phyloP scores from a whole-genome alignment of 2,888 invertebrate genomes.

The Caenorhabditis virilis region DNA sequence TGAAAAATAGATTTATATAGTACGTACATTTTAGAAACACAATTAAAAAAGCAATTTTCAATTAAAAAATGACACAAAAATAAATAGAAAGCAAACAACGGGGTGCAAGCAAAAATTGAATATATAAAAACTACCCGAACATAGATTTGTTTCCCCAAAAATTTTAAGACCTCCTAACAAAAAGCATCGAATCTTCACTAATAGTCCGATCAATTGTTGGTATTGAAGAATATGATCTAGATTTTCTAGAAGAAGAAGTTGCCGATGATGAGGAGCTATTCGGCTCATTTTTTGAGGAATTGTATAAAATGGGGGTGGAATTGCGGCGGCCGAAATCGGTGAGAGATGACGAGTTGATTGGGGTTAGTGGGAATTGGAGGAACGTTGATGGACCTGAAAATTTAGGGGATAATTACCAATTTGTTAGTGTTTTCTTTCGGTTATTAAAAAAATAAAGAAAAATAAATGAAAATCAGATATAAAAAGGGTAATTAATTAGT shows the following conservation, averaged over 20 bases:
- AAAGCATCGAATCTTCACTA: conserved; percentile 46
- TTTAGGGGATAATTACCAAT: not conserved
- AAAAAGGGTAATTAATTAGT: too few relatives aligned
- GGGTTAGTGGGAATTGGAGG: conserved; percentile 23
- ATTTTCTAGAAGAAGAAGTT: conserved; percentile 1
- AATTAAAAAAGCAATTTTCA: too few relatives aligned
- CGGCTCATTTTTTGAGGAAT: not conserved
- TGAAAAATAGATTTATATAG: too few relatives aligned
- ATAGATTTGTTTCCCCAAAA: too few relatives aligned
- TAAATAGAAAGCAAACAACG: too few relatives aligned
- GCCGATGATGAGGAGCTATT: conserved; percentile 21
- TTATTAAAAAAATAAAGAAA: not conserved
- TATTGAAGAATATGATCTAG: conserved; percentile 39
- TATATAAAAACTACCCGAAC: too few relatives aligned
- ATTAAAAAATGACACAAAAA: too few relatives aligned
- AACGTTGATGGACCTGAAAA: conserved; percentile 34
- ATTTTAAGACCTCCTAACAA: conserved; percentile 14
- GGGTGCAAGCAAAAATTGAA: too few relatives aligned
- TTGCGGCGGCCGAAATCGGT: conserved; percentile 13
- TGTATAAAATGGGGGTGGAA: not conserved
- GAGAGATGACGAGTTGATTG: too few relatives aligned
- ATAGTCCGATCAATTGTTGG: conserved; percentile 51
- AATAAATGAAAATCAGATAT: too few relatives aligned
- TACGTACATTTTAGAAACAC: too few relatives aligned
- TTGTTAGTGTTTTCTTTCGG: not conserved